Percentiles rank a stretch among this genome's conserved stretches.
These are phyloP conservation scores for Byasa hedistus DNA, from an alignment of 2,888 invertebrate genomes.

Conservation along the genomic window DNA sequence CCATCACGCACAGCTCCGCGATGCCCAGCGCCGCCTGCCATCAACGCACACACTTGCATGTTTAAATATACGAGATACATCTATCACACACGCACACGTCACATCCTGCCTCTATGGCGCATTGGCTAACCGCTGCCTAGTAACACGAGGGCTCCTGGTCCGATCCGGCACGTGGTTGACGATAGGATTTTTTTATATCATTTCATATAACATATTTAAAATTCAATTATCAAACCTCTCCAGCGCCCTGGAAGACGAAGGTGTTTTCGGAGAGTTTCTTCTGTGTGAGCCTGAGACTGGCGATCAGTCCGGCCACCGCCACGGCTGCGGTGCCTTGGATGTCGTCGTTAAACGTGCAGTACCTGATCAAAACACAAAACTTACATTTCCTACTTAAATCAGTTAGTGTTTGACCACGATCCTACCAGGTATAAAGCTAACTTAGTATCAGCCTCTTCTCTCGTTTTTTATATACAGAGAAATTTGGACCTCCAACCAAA, in stretches of 20 bases:
- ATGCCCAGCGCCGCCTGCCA: conserved; percentile 96
- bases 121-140: no score
- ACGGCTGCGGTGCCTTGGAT: conserved; percentile 99
- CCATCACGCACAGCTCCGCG: conserved; percentile 93
- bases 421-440: no score
- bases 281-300: conserved; percentile 91
- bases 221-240: conserved; percentile 89
- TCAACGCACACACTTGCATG: not conserved
- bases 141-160: no score
- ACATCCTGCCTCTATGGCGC: no score
- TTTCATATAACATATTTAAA: no score
- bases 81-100: not conserved
- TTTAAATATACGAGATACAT: not conserved
- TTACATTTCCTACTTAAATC: no score
- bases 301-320: conserved; percentile 95
- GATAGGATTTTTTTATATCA: no score
- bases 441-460: no score
- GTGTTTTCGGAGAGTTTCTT: conserved; percentile 90
- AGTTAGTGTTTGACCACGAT: no score
- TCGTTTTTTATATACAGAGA: no score
- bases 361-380: conserved; percentile 42
- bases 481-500: not conserved
- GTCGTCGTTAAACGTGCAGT: conserved; percentile 99
- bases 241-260: conserved; percentile 97
- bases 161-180: no score